Evolutionary conservation across 2,113 vertebrate species (phyloP), one percentile per base, ranked within the genome.

Genomic region (Dromiciops gliroides): DNA sequence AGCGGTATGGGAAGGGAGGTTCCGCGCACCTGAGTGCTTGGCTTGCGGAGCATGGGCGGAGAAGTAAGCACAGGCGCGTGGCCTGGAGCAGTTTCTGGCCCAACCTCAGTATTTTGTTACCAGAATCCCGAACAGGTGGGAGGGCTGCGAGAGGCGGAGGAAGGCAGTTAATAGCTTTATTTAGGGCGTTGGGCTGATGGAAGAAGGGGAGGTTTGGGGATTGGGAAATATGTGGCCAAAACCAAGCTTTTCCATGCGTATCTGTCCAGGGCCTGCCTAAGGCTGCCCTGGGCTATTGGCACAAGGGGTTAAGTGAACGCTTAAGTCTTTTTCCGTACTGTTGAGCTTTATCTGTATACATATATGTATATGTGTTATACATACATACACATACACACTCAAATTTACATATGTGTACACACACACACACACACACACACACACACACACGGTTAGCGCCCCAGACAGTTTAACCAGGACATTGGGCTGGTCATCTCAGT

Each of bases 101-200:
- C n/a, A 83, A 23, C n/a, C 67, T 83, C n/a, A 19, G 6, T 7
- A 44, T 16, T 44, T 44, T 44, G n/a, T 91, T 0, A 0, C 50
- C 48, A 47, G 91, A 23, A 51, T 89, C 60, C 0, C 47, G 25
- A 91, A 94, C 96, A 96, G 94, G 94, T 95, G 97, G 95, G 52
- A 89, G 48, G 16, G 48, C n/a, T 83, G 67, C 16, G 8, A 44
- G 19, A 83, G 89, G 24, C 51, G 48, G 90, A 60, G n/a, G 11
- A 3, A 10, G 25, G 56, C 22, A 50, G 47, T 14, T 83, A 2
- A 0, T 44, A 22, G 37, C 7, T 83, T 28, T 89, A 75, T 67
- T n/a, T 67, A 3, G 7, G 26, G 52, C 93, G 89, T 4, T 0
- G 26, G 75, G 91, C n/a, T 90, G 89, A 90, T 75, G 22, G 14